Evolutionary conservation across 1,140 invertebrate species (phyloP), one percentile per base, ranked within the genome.

Genomic region (Leptopilina boulardi): DNA sequence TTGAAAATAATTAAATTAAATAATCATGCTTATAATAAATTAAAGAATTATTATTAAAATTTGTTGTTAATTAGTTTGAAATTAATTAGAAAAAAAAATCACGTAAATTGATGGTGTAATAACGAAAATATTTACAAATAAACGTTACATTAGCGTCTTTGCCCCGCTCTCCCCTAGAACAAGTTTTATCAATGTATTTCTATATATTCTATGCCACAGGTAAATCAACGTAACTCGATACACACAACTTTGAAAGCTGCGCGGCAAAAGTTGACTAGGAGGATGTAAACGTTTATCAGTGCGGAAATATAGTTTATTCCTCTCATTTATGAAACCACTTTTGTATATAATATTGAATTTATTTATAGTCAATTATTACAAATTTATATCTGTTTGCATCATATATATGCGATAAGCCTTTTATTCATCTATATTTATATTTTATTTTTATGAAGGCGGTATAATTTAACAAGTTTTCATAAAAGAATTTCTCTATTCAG

Each of bases 191-290:
- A 15, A 19, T 54, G 13, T 26, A 23, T 51, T n/a, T 15, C 42
- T 15, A 4, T 51, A n/a, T 30, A 11, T 26, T 66, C 26, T 66
- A 66, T 15, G 15, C 4, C 30, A 38, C 21, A 66, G 56, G 21
- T 30, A 66, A 30, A 66, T 30, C 26, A 66, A 66, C 59, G 23
- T 30, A n/a, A 66, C 59, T 30, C 59, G 26, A 66, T 66, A 66
- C 59, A 66, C 23, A 66, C 13, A 21, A 10, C 13, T 66, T 5
- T 0, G 8, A 26, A 30, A 66, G 21, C 26, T 13, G n/a, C n/a
- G n/a, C n/a, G 21, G 21, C 19, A 59, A 59, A 54, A 59, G 8
- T 59, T 26, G 10, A 10, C 23, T 59, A 13, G 26, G 9, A n/a
- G 23, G 23, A 66, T 11, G 26, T n/a, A 15, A 23, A 21, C 23